Evolutionary conservation across 2,113 vertebrate genomes (phyloP).

Genomic region (Sinocyclocheilus grahami): DNA sequence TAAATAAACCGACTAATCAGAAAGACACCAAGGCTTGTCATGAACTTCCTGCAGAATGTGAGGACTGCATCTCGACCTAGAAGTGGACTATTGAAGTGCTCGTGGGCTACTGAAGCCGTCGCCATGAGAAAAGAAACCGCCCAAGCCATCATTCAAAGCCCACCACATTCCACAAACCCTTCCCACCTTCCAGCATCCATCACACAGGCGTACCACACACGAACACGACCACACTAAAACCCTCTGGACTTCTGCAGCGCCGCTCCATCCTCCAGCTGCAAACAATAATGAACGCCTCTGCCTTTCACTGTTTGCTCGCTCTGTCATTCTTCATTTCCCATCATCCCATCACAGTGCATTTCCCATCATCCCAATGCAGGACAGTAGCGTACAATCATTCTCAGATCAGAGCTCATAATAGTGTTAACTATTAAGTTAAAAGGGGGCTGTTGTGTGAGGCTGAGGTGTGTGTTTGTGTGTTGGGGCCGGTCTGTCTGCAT

Average conservation of each 20-base stretch:
- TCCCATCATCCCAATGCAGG: constrained; percentile 7
- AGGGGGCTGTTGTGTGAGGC: constrained; percentile 45
- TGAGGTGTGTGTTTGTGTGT: constrained; percentile 63
- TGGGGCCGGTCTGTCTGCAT: constrained; percentile 73
- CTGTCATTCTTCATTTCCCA: constrained; percentile 6
- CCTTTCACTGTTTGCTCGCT: not conserved
- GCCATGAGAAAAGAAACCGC: not conserved
- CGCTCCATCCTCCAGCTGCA: not conserved
- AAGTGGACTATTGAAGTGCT: constrained; percentile 8
- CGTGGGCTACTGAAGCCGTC: not conserved
- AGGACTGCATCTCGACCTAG: not conserved
- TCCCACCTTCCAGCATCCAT: constrained; percentile 36
- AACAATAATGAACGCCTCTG: constrained; percentile 15
- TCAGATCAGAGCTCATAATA: constrained; percentile 18
- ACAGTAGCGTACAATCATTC: not conserved
- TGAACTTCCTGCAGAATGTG: not conserved
- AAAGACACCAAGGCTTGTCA: constrained; percentile 5
- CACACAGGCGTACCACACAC: constrained; percentile 33
- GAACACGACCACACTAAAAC: constrained; percentile 2
- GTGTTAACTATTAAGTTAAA: not conserved
- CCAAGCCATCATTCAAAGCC: constrained; percentile 28
- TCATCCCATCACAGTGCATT: constrained; percentile 4
- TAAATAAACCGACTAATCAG: constrained; percentile 24
- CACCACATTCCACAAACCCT: constrained; percentile 6
- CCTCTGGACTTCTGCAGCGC: not conserved